Conservation (phyloP, 2,113 vertebrate species). For the Tapirus terrestris region DNA sequence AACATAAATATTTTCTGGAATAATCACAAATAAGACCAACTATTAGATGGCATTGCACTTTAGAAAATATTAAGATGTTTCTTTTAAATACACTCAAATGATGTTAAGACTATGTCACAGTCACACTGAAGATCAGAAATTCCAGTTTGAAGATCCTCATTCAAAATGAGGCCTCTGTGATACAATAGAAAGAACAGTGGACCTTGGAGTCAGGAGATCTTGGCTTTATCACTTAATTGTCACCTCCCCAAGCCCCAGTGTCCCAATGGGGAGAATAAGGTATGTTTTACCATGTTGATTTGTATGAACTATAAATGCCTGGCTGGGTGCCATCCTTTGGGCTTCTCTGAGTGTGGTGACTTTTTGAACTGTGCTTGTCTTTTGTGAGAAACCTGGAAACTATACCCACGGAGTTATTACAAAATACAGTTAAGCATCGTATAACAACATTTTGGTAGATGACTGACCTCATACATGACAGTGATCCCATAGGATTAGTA, state of each 20-base stretch:
- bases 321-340: not conserved
- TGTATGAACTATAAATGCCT: not conserved
- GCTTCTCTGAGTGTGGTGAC: not conserved
- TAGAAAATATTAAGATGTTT: not conserved
- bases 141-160: not conserved
- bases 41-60: not conserved
- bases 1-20: conserved; percentile 8
- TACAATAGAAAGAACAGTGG: not conserved
- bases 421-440: not conserved
- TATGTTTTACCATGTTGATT: not conserved
- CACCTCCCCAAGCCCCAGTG: not conserved
- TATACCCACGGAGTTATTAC: not conserved
- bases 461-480: too few species aligned
- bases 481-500: too few species aligned
- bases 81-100: not conserved
- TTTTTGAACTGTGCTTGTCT: not conserved
- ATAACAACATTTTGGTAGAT: too few species aligned
- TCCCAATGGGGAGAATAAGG: not conserved
- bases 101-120: not conserved
- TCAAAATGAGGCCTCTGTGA: not conserved
- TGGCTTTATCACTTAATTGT: not conserved
- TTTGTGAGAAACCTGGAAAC: not conserved
- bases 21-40: not conserved
- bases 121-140: not conserved
- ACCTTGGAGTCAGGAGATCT: not conserved